phyloP scores from a whole-genome alignment of 1,140 invertebrate genomes.

The Aphis craccivora region DNA sequence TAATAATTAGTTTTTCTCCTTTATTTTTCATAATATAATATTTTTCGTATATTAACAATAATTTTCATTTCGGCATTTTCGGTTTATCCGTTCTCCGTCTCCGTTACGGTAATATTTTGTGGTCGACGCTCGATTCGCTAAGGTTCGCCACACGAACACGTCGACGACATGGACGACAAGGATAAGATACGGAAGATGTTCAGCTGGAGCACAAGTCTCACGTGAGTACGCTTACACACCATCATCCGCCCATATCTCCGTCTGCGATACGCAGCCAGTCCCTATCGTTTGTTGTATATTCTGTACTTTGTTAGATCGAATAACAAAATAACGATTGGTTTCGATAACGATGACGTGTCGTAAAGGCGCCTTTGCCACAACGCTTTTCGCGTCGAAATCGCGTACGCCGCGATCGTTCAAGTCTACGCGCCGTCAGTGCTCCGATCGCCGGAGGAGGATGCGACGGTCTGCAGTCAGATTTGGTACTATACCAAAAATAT shows the following conservation, averaged over 20 bases:
- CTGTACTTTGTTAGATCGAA: neutral
- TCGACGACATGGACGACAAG: constrained; percentile 45
- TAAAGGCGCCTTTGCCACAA: neutral
- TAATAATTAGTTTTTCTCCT: neutral
- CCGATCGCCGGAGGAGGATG: neutral
- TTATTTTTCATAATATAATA: neutral
- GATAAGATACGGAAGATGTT: constrained; percentile 56
- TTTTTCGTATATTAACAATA: neutral
- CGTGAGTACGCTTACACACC: neutral
- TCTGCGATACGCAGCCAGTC: neutral
- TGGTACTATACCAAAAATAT: neutral
- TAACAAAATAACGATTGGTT: neutral
- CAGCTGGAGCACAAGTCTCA: constrained; percentile 42
- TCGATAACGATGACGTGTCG: neutral
- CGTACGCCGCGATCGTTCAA: constrained; percentile 15
- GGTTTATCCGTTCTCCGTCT: too few relatives aligned
- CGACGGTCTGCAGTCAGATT: neutral
- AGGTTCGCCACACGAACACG: neutral
- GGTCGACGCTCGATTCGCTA: neutral
- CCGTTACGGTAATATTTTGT: neutral
- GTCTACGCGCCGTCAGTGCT: neutral
- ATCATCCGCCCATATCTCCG: neutral
- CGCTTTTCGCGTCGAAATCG: neutral
- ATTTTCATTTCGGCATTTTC: neutral
- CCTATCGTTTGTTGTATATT: neutral